phyloP scores from a whole-genome alignment of 2,888 invertebrate genomes.

The Aleiodes alternator region DNA sequence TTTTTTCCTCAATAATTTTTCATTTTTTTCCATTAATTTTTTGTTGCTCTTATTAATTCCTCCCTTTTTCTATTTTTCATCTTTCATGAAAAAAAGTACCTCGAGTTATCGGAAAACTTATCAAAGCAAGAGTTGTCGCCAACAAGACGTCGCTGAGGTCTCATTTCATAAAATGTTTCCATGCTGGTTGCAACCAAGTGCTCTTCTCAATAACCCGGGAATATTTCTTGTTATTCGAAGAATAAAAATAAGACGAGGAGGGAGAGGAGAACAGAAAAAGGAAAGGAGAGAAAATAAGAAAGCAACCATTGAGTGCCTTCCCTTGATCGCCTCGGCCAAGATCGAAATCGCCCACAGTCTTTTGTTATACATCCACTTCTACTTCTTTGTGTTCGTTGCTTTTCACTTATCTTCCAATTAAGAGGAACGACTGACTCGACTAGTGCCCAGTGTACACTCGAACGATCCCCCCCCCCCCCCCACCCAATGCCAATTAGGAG shows the following conservation, averaged over 20 bases:
- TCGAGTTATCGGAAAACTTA: slow-evolving; percentile 24
- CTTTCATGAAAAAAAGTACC: background rate
- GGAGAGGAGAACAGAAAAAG: too few relatives aligned
- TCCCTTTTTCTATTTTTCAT: background rate
- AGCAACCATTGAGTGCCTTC: slow-evolving; percentile 49
- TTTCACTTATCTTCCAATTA: slow-evolving; percentile 15
- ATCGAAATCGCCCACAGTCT: slow-evolving; percentile 19
- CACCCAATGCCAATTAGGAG: background rate
- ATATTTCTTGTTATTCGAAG: slow-evolving; percentile 28
- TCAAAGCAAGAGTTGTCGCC: slow-evolving; percentile 28
- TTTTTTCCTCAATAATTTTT: background rate
- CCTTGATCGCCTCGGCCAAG: slow-evolving; percentile 45
- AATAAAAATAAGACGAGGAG: slow-evolving; percentile 16
- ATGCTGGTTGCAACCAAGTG: slow-evolving; percentile 14
- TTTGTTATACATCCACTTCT: slow-evolving; percentile 3
- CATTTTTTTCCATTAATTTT: background rate
- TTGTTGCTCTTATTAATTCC: slow-evolving; percentile 2
- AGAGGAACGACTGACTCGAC: slow-evolving; percentile 14
- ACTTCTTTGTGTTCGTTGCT: background rate
- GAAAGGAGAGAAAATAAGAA: slow-evolving; percentile 37
- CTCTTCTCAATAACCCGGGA: slow-evolving; percentile 2
- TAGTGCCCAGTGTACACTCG: background rate
- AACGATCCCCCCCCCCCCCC: background rate
- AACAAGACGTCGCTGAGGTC: background rate
- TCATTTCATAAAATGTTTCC: slow-evolving; percentile 29